These are phyloP conservation scores for Neotoma lepida DNA, from an alignment of 2,113 vertebrate genomes.

Conservation along the genomic window DNA sequence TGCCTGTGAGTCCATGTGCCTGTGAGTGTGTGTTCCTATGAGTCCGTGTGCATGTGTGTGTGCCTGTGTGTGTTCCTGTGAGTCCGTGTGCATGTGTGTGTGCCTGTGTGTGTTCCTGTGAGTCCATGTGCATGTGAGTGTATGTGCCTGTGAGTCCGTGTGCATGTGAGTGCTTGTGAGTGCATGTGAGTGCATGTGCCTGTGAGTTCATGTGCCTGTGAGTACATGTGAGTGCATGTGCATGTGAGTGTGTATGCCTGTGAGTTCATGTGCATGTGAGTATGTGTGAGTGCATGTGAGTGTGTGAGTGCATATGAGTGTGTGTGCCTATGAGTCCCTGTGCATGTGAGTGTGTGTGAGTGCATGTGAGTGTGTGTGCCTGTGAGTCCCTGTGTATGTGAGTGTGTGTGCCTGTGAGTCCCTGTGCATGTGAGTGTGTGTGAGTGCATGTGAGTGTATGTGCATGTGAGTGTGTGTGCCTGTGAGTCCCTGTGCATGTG, in stretches of 20 bases:
- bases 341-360: too few species aligned
- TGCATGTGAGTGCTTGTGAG: background rate
- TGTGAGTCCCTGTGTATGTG: background rate
- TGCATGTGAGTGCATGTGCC: background rate
- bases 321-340: too few species aligned
- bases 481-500: too few species aligned
- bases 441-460: too few species aligned
- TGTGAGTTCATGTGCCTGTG: background rate
- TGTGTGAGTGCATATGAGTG: too few species aligned
- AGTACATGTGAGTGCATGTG: background rate
- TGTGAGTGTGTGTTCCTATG: background rate
- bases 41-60: fast-evolving
- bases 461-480: too few species aligned
- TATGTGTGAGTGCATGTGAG: too few species aligned
- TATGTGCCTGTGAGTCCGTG: background rate
- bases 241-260: background rate
- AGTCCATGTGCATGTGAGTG: background rate
- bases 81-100: background rate
- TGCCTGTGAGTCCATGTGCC: background rate
- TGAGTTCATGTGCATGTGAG: background rate
- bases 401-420: too few species aligned
- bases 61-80: background rate
- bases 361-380: too few species aligned
- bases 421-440: too few species aligned
- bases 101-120: background rate